Evolutionary conservation across 2,888 invertebrate species (phyloP).

Genomic region (Leucophora obtusa): DNA sequence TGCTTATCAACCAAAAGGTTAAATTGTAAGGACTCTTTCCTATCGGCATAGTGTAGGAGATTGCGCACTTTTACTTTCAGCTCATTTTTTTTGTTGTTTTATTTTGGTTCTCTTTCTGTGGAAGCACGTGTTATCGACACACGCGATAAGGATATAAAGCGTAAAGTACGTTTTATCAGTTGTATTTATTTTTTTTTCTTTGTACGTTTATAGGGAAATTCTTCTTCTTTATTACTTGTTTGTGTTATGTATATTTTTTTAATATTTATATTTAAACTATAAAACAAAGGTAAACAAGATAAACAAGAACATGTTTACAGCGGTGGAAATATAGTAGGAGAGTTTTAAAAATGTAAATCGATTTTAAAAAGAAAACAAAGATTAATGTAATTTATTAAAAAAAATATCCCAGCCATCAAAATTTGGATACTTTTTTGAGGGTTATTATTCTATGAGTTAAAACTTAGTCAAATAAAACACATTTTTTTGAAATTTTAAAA

Average conservation of each 20-base stretch:
- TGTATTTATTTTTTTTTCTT: constrained; percentile 20
- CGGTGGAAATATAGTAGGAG: not conserved
- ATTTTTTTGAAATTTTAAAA: too few species aligned
- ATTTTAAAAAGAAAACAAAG: not conserved
- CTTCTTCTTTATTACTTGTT: constrained; percentile 39
- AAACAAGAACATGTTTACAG: not conserved
- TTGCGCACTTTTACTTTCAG: not conserved
- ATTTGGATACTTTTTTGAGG: too few species aligned
- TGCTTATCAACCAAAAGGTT: not conserved
- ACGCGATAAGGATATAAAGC: constrained; percentile 25
- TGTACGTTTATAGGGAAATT: constrained; percentile 40
- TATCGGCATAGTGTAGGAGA: not conserved
- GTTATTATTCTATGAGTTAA: too few species aligned
- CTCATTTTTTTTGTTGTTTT: constrained; percentile 7
- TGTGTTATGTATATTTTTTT: constrained; percentile 8
- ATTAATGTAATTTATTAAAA: too few species aligned
- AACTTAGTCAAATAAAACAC: too few species aligned
- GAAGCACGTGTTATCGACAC: constrained; percentile 53
- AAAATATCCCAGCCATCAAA: too few species aligned
- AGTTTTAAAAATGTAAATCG: not conserved
- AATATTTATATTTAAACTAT: constrained; percentile 4
- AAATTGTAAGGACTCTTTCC: not conserved
- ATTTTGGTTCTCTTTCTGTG: not conserved
- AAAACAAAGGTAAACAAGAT: not conserved
- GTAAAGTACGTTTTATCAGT: constrained; percentile 8